Evolutionary conservation across 2,888 invertebrate species (phyloP).

Genomic region (Pristionchus exspectatus): DNA sequence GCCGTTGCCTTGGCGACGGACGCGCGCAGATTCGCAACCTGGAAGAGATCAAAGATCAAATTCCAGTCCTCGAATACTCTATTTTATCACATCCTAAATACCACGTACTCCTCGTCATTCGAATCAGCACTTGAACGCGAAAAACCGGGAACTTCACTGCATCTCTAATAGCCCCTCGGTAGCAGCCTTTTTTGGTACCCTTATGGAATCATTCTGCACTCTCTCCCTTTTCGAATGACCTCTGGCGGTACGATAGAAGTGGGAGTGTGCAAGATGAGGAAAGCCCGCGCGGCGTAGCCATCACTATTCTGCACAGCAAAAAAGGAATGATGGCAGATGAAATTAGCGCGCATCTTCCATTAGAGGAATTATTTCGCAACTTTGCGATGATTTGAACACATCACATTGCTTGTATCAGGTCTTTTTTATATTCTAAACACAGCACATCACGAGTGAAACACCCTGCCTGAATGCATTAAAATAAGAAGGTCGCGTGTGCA

Average conservation of each 20-base stretch:
- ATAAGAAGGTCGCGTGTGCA: neutral
- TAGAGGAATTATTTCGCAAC: neutral
- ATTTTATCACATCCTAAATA: neutral
- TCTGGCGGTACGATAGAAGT: too few relatives aligned
- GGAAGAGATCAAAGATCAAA: constrained; percentile 27
- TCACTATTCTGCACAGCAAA: neutral
- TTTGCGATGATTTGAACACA: neutral
- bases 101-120: constrained; percentile 5
- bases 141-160: neutral
- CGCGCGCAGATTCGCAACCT: constrained; percentile 52
- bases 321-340: neutral
- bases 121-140: neutral
- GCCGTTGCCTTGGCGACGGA: constrained; percentile 44
- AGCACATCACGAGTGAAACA: neutral
- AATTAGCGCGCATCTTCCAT: neutral
- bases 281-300: too few relatives aligned
- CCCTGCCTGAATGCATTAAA: neutral
- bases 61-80: neutral
- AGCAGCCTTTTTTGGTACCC: neutral
- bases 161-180: neutral
- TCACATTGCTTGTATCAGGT: neutral
- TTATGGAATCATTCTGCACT: neutral
- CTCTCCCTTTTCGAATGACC: too few relatives aligned
- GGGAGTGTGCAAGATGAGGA: too few relatives aligned
- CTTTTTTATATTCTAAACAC: neutral